These are phyloP conservation scores for Ciconia stormi DNA, from an alignment of 2,113 vertebrate species.

Conservation along the genomic window DNA sequence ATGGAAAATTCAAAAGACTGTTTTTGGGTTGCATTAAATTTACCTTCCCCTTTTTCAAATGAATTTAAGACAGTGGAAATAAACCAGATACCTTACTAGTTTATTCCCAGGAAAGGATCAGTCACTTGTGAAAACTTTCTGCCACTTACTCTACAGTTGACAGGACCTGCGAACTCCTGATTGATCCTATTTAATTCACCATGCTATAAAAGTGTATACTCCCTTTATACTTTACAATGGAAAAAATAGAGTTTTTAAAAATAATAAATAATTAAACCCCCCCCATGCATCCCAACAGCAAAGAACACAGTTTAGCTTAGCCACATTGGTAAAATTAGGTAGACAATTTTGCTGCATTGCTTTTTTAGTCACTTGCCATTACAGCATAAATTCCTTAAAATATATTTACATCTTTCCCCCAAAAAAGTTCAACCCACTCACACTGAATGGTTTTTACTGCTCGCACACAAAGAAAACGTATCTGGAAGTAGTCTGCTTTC, in stretches of 20 bases:
- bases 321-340: background rate
- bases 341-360: background rate
- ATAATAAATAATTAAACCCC: too few species aligned
- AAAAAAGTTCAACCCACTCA: background rate
- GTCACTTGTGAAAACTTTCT: background rate
- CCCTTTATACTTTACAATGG: background rate
- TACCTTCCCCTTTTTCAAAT: background rate
- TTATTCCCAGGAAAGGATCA: background rate
- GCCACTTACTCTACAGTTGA: background rate
- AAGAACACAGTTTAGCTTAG: background rate
- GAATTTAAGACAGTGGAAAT: background rate
- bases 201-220: background rate
- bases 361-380: background rate
- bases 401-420: fast-evolving
- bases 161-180: background rate
- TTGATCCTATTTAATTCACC: background rate
- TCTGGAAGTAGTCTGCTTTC: background rate
- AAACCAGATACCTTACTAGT: background rate
- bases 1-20: background rate
- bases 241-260: background rate
- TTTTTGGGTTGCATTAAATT: background rate
- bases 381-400: background rate
- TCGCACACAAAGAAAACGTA: background rate
- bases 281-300: background rate
- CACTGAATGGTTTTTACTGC: background rate